Base-by-base conservation (phyloP, 92 coral and sea anemone genomes). In the Chrysogorgia sp. region DNA sequence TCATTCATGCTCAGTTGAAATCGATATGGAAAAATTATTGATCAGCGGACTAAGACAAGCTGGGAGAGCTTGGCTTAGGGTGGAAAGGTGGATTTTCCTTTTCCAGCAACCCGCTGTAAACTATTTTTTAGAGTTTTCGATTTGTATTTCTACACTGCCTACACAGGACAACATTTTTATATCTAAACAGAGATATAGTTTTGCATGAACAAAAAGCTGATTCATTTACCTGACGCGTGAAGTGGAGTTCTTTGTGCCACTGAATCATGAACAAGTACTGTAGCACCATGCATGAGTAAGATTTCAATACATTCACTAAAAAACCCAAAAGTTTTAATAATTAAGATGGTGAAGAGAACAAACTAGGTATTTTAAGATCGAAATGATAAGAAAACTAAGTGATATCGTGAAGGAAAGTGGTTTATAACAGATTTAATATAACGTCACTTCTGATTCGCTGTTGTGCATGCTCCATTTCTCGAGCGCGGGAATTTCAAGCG, bases 281-380 rank as follows among this genome's bases (percentile, higher is more conserved):
- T 87, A 19, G 98, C 91, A 74, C 88, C 82, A 81, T 91, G 91
- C 76, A 86, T 90, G 28, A 94, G 83, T 45, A 94, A 88, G 31
- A 81, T 86, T 41, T 94, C 98, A 21, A 91, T 92, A 85, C 98
- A 94, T 70, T 94, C 96, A 56, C 98, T 94, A 75, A 10, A 87
- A 89, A 52, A 32, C 76, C 50, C 50, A 9, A 17, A 57, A 14
- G 10, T 8, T 7, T 57, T 3, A 31, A 6, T 8, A 29, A 29
- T 15, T 6, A 23, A 57, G 17, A 43, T 9, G 17, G 17, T 8
- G 50, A 43, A 43, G 17, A 17, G 17, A 57, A 57, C 12, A 23
- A 52, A 4, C 7, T 6, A 20, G 22, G 17, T 52, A 6, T 52
- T 5, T 6, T 17, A 52, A 6, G 9, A 23, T 5, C 21, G 23